Evolutionary conservation across 2,797 vertebrate genomes (phyloP), one percentile per base, ranked within the genome.

Genomic region (Takifugu ocellatus): DNA sequence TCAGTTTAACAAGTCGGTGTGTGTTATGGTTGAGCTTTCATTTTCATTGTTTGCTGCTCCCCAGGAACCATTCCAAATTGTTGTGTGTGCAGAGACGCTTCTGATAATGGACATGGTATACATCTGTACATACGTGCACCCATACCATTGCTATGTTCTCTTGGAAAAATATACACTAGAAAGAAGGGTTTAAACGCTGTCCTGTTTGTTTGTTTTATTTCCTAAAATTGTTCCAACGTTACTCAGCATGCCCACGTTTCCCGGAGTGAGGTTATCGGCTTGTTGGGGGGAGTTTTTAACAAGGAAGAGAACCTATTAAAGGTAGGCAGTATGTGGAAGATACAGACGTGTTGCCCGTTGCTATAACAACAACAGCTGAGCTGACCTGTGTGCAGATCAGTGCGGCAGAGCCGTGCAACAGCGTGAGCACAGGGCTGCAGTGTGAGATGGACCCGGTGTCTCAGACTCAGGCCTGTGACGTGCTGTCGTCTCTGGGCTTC

Each of bases 381-480:
- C 1, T 0, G 14, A 29, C 55, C 0, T 64, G 17, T 54, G 10
- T 29, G 8, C 54, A 99, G 97, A 92, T 99, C 52, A 88, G 87
- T 75, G 92, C 90, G 26, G 96, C 96, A 27, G 97, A 98, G 81
- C 97, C 97, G 0, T 99, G 97, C 66, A 97, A 92, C 82, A 98
- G 97, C 31, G 91, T 97, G 71, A 99, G 97, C 50, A 99, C 97
- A 0, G 97, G 96, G 1, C 74, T 99, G 49, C 97, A 99, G 87
- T 99, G 97, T 1, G 97, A 99, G 88, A 99, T 99, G 97, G 97
- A 99, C 69, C 94, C 97, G 0, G 90, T 99, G 5, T 96, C 97
- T 36, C 97, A 99, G 59, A 99, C 96, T 0, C 95, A 96, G 78
- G 97, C 97, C 17, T 96, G 95, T 0, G 96, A 99, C 50, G 61